phyloP scores from a whole-genome alignment of 2,797 vertebrate genomes.

The Miichthys miiuy region DNA sequence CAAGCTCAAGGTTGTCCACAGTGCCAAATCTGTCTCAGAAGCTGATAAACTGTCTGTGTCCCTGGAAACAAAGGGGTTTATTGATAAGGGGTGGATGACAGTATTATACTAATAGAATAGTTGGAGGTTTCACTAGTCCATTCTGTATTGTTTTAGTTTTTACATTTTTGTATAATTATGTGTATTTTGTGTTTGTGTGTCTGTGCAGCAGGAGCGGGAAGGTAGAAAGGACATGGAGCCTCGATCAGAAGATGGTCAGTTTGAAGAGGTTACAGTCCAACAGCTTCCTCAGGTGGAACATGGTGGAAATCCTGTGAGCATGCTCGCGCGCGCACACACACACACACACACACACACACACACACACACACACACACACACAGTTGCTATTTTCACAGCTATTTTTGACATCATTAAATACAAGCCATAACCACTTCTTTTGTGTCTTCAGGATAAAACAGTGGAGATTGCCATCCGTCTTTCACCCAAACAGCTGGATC shows the following conservation, averaged over 20 bases:
- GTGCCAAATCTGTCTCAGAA: neutral
- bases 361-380: neutral
- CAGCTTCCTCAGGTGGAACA: conserved; percentile 54
- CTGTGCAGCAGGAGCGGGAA: conserved; percentile 67
- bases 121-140: too few species aligned
- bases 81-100: neutral
- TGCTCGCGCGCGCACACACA: neutral
- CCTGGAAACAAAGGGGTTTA: neutral
- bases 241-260: conserved; percentile 73
- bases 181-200: conserved; percentile 11
- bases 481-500: conserved; percentile 75
- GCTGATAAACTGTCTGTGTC: neutral
- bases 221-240: conserved; percentile 76
- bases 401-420: neutral
- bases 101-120: neutral
- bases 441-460: conserved; percentile 68
- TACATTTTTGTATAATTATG: neutral
- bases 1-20: neutral
- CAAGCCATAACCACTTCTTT: neutral
- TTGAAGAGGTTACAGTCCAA: conserved; percentile 66
- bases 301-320: conserved; percentile 61
- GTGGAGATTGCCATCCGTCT: conserved; percentile 74
- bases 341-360: neutral
- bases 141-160: neutral
- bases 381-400: neutral